A percentile compares a stretch with the other conserved stretches of the same genome.
Evolutionary conservation across 2,113 vertebrate species (phyloP).

Genomic region (Cyrtonyx montezumae): DNA sequence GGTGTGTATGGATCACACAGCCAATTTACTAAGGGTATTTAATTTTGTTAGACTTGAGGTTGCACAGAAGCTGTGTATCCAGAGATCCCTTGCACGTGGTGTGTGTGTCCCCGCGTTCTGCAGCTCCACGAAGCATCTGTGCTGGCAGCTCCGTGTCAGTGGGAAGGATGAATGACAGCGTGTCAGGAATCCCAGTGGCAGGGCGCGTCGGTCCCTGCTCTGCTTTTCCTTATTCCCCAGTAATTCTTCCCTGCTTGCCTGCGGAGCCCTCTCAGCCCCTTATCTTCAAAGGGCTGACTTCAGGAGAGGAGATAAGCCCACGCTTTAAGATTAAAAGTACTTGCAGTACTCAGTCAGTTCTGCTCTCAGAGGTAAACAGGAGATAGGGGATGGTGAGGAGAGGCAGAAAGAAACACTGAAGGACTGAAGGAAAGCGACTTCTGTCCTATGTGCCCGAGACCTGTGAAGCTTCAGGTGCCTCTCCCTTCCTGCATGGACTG

Average conservation of each 20-base stretch:
- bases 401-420: background rate
- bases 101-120: rapidly evolving
- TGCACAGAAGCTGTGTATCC: background rate
- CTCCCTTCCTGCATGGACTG: background rate
- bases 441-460: background rate
- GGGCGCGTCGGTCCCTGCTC: rapidly evolving
- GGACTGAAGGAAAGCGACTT: background rate
- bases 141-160: background rate
- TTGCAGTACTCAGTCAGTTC: background rate
- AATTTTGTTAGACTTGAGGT: background rate
- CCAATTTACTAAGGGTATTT: constrained; percentile 51
- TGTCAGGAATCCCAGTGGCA: background rate
- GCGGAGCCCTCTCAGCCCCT: background rate
- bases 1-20: background rate
- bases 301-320: background rate
- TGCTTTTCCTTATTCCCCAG: background rate
- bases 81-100: background rate
- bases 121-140: background rate
- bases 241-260: rapidly evolving
- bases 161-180: background rate
- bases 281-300: background rate
- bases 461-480: background rate
- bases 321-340: background rate
- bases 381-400: background rate
- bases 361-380: background rate